A percentile compares a stretch with the other conserved stretches of the same genome.
Evolutionary conservation across 92 coral and sea anemone species (phyloP).

Genomic region (Umimayanthus kanabou): DNA sequence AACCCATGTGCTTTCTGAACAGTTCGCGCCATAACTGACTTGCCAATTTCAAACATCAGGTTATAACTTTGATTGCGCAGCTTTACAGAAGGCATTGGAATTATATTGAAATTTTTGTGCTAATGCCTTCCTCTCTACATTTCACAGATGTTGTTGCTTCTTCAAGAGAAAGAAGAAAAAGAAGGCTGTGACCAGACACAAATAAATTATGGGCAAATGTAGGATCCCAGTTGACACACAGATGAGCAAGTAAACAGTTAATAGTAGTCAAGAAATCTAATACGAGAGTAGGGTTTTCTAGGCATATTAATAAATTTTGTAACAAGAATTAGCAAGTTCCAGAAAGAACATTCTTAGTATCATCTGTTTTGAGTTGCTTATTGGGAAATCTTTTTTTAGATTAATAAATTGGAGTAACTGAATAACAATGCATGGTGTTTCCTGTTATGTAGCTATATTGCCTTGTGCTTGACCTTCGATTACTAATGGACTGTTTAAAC

Average conservation of each 20-base stretch:
- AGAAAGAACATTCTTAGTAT: neutral
- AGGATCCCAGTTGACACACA: neutral
- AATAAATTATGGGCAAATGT: slow-evolving; percentile 51
- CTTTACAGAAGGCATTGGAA: neutral
- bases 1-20: too few relatives aligned
- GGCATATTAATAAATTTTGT: slow-evolving; percentile 34
- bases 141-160: slow-evolving; percentile 91
- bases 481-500: neutral
- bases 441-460: neutral
- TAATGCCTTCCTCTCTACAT: slow-evolving; percentile 16
- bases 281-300: slow-evolving; percentile 36
- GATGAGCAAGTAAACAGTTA: slow-evolving; percentile 28
- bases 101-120: neutral
- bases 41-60: too few relatives aligned
- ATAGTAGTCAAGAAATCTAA: slow-evolving; percentile 26
- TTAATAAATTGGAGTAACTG: neutral
- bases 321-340: slow-evolving; percentile 18
- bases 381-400: neutral
- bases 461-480: neutral
- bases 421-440: slow-evolving; percentile 13
- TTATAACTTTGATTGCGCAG: neutral
- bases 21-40: too few relatives aligned
- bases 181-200: slow-evolving; percentile 79
- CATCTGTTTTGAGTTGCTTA: slow-evolving; percentile 12
- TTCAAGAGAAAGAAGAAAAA: slow-evolving; percentile 94